Evolutionary conservation across 1,140 invertebrate species (phyloP), one percentile per base, ranked within the genome.

Genomic region (Pogonus chalceus): DNA sequence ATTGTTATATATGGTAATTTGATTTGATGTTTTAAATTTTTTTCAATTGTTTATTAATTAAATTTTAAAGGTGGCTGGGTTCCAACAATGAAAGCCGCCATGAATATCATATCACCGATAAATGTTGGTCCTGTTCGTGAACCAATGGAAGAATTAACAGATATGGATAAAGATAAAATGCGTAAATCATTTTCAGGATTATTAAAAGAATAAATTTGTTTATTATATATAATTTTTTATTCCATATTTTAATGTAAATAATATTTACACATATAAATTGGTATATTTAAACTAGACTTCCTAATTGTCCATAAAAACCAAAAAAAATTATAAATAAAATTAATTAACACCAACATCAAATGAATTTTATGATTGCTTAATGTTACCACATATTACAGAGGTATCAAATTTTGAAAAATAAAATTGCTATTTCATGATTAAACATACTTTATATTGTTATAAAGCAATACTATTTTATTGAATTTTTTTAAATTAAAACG

Each of bases 51-150:
- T 48, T 16, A 16, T 35, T 24, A 12, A 49, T 9, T 49, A 22
- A 16, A 52, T 23, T 54, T 62, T 71, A 51, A 51, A 82, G 81
- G 81, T 60, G 62, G 67, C 23, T 83, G 79, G 80, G 77, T 84
- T 0, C 73, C 77, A n/a, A 76, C 78, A 31, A 83, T 84, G 81
- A 85, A 85, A 67, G 66, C 67, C 18, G 80, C 79, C 7, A 84
- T 84, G 82, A 69, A 73, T 57, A 57, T 79, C 0, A 61, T 77
- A 0, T 78, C 78, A 1, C 73, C 75, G 0, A 70, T 85, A 9
- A 71, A 80, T 47, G 69, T 79, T 48, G 82, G 83, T 3, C 74
- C 75, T 20, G 73, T 76, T 9, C 71, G 80, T n/a, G 56, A 73
- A 18, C 82, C 82, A 0, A 65, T 77, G 2, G 60, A 57, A 24